These are phyloP conservation scores for Pseudomyrmex flavicornis DNA, from an alignment of 1,140 invertebrate species.

Conservation along the genomic window DNA sequence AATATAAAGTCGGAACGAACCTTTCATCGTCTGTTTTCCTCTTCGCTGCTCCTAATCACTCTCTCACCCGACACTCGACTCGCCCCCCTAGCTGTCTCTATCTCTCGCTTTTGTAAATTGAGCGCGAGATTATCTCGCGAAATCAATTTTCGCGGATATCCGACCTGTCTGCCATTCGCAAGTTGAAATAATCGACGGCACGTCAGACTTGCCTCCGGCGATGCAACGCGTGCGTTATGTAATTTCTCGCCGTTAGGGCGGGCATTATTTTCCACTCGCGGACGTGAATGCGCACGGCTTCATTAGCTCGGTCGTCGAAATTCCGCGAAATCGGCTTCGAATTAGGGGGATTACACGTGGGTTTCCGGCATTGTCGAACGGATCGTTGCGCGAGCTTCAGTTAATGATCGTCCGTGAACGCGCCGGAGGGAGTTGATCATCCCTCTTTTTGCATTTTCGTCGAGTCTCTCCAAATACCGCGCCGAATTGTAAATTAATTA, in stretches of 20 bases:
- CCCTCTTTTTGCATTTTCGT: conserved; percentile 26
- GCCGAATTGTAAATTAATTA: conserved; percentile 52
- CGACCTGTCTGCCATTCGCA: not conserved
- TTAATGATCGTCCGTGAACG: conserved; percentile 52
- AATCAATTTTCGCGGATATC: conserved; percentile 54
- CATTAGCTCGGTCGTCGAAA: conserved; percentile 52
- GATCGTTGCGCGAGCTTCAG: conserved; percentile 56
- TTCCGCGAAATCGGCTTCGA: conserved; percentile 32
- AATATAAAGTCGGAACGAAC: conserved; percentile 3
- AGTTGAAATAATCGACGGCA: conserved; percentile 22
- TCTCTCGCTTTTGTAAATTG: conserved; percentile 7
- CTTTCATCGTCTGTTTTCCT: not conserved
- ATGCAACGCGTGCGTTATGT: not conserved
- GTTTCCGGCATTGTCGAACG: conserved; percentile 56
- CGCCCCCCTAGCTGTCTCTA: not conserved
- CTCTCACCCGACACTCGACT: conserved; percentile 2
- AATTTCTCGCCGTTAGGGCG: conserved; percentile 10
- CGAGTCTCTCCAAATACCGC: not conserved
- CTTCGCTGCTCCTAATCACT: conserved; percentile 16
- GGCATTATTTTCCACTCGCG: conserved; percentile 30
- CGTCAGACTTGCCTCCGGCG: not conserved
- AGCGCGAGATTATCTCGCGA: conserved; percentile 32
- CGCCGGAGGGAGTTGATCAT: conserved; percentile 3
- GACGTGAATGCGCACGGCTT: not conserved
- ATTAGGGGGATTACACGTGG: conserved; percentile 50